Evolutionary conservation across 2,888 invertebrate genomes (phyloP).

Genomic region (Gerris lacustris): DNA sequence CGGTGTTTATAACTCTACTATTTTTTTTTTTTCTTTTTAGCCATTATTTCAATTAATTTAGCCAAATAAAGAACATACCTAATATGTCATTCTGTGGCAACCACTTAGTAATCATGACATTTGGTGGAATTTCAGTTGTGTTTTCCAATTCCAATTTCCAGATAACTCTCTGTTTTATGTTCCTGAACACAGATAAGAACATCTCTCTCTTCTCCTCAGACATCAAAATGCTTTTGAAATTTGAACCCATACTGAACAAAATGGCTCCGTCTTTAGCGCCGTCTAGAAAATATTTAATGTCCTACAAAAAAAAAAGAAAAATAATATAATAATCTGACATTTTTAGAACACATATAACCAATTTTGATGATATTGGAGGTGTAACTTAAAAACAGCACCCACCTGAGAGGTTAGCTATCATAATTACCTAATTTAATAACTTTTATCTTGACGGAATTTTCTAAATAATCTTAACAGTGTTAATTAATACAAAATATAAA

Average conservation of each 20-base stretch:
- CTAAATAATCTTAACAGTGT: no score
- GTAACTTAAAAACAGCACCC: no score
- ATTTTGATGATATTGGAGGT: no score
- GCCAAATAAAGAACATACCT: conserved; percentile 39
- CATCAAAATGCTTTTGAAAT: conserved; percentile 53
- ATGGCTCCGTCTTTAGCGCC: conserved; percentile 53
- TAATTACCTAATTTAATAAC: no score
- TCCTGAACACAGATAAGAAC: conserved; percentile 48
- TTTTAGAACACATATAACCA: no score
- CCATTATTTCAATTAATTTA: no score
- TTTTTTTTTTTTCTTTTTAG: no score
- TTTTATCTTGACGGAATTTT: no score
- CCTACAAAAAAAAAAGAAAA: conserved; percentile 26
- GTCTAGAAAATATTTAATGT: conserved; percentile 51
- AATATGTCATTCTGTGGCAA: conserved; percentile 66
- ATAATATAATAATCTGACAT: background rate
- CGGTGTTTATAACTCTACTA: no score
- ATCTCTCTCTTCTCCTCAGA: conserved; percentile 45
- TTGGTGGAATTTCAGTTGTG: conserved; percentile 45
- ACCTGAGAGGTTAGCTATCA: no score
- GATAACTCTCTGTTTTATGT: conserved; percentile 54
- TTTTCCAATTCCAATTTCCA: conserved; percentile 66
- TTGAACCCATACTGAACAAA: conserved; percentile 64
- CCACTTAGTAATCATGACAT: conserved; percentile 53
- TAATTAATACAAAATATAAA: no score